Evolutionary conservation across 2,113 vertebrate species (phyloP).

Genomic region (Aptenodytes forsteri): DNA sequence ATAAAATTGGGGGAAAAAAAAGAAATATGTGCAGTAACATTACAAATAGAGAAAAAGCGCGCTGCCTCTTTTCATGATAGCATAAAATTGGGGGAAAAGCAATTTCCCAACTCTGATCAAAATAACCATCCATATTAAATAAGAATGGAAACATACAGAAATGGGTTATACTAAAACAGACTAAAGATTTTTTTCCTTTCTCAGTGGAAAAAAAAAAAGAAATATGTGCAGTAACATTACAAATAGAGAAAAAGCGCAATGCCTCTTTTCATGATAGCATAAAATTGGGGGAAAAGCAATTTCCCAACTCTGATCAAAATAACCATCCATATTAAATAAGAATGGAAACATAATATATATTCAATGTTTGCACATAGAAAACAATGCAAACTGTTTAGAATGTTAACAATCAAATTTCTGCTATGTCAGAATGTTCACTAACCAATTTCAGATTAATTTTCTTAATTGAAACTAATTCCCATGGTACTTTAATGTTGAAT

Average conservation of each 20-base stretch:
- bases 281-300: not conserved
- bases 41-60: too few relatives aligned
- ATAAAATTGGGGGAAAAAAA: not conserved
- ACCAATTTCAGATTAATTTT: constrained; percentile 4
- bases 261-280: not conserved
- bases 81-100: too few relatives aligned
- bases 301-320: not conserved
- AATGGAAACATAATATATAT: not conserved
- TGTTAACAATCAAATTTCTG: not conserved
- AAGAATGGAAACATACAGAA: too few relatives aligned
- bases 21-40: too few relatives aligned
- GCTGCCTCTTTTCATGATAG: too few relatives aligned
- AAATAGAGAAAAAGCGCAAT: not conserved
- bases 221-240: not conserved
- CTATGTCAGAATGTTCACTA: not conserved
- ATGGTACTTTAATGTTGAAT: not conserved
- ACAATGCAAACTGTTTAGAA: not conserved
- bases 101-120: too few relatives aligned
- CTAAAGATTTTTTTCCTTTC: not conserved
- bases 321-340: not conserved
- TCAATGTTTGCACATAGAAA: not conserved
- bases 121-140: too few relatives aligned
- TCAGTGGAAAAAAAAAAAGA: not conserved
- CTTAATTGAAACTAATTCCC: constrained; percentile 44
- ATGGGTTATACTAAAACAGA: not conserved